Evolutionary conservation across 2,888 invertebrate species (phyloP).

Genomic region (Xestobium rufovillosum): DNA sequence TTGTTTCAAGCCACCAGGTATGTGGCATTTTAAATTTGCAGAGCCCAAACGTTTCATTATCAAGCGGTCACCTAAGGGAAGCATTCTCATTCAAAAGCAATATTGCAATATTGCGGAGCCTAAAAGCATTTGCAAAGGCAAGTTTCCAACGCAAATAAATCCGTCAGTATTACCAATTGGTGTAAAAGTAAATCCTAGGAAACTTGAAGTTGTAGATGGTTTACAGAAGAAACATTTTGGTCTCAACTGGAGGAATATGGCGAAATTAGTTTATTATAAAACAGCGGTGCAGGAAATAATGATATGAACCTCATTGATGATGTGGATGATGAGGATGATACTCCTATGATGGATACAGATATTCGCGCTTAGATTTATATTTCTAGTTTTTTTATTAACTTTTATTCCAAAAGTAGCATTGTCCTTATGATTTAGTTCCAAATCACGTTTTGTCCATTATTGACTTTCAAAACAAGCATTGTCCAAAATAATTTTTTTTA

Average conservation of each 20-base stretch:
- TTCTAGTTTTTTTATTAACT: constrained; percentile 1
- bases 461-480: background rate
- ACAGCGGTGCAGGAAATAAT: too few species aligned
- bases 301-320: too few species aligned
- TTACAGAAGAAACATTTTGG: constrained; percentile 1
- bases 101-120: background rate
- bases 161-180: background rate
- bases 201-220: background rate
- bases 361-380: too few species aligned
- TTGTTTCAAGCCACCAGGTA: background rate
- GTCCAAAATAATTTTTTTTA: background rate
- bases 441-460: background rate
- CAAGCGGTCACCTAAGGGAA: constrained; percentile 2
- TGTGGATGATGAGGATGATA: too few species aligned
- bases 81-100: background rate
- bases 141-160: background rate
- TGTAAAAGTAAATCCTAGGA: constrained; percentile 1
- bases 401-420: constrained; percentile 1
- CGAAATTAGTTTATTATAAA: constrained; percentile 1
- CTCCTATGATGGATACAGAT: too few species aligned
- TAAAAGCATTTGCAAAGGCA: constrained; percentile 2
- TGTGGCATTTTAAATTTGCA: constrained; percentile 2
- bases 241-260: constrained; percentile 1
- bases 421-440: background rate
- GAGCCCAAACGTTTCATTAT: constrained; percentile 2